Evolutionary conservation across 2,113 vertebrate genomes (phyloP).

Genomic region (Syngnathus typhle): DNA sequence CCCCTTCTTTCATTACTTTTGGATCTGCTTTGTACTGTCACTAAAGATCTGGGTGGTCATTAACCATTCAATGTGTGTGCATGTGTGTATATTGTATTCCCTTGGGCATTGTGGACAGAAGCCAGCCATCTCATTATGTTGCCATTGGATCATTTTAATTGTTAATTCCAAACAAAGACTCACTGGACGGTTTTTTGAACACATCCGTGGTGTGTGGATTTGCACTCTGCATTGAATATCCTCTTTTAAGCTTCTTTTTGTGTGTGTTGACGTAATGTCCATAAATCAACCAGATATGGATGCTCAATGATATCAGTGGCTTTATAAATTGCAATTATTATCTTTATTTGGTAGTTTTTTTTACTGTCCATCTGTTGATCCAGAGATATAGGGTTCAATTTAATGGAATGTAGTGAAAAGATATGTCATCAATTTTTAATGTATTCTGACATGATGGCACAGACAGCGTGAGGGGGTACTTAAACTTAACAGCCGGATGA

Average conservation of each 20-base stretch:
- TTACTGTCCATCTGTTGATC: not conserved
- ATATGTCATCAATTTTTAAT: not conserved
- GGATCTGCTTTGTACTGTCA: constrained; percentile 31
- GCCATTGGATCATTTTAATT: constrained; percentile 41
- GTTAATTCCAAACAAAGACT: constrained; percentile 42
- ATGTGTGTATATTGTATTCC: constrained; percentile 19
- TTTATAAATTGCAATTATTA: not conserved
- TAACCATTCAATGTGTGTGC: constrained; percentile 34
- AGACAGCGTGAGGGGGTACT: not conserved
- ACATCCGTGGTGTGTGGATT: constrained; percentile 58
- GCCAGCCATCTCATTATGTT: constrained; percentile 42
- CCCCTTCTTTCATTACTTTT: constrained; percentile 25
- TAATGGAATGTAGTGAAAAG: not conserved
- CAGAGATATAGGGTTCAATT: constrained; percentile 1
- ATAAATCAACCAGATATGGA: not conserved
- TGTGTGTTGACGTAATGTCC: not conserved
- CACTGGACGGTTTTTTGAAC: constrained; percentile 15
- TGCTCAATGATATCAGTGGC: not conserved
- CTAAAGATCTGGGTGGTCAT: constrained; percentile 37
- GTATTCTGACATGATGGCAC: not conserved
- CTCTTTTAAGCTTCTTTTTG: no score
- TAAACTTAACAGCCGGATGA: not conserved
- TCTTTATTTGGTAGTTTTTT: not conserved
- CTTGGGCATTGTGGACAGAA: constrained; percentile 35
- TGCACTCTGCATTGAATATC: not conserved